Evolutionary conservation across 1,140 invertebrate species (phyloP), one percentile per base, ranked within the genome.

Genomic region (Orius insidiosus): DNA sequence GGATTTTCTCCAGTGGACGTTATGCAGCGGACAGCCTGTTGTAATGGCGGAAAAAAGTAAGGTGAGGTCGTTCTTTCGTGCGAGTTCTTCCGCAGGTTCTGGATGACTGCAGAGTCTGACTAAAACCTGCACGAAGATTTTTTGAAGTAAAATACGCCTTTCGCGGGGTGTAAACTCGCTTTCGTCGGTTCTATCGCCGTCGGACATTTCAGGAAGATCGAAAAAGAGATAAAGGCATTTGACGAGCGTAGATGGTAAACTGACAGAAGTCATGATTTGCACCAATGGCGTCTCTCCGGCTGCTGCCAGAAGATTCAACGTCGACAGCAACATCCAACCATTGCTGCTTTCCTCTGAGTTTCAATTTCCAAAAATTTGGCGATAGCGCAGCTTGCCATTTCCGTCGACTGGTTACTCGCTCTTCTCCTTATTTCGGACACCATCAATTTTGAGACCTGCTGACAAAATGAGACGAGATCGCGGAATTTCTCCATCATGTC

Each of bases 181-280:
- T 8, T 60, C 64, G 24, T 56, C 54, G 36, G 70, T 63, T 61
- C 74, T 72, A 55, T 83, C 76, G 43, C 72, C 64, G 59, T 85
- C 74, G 33, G 78, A 75, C 65, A 87, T 78, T 65, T 82, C 78
- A 34, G 94, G 92, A 38, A 99, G 68, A 68, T 98, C 95, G 66
- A 98, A 98, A 65, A 99, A 98, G 48, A 99, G 66, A 63, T 99
- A 99, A 30, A 98, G 68, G 68, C 94, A 97, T 71, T 98, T 98
- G 4, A 98, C 93, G 56, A 99, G 68, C 24, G 95, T 98, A 47
- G 90, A 97, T 32, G 95, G 94, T 51, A 99, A 80, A 14, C 88
- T 81, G 39, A 85, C 85, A 40, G 85, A 81, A 45, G 92, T 94
- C 86, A 98, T 94, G 32, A 93, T 81, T 79, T 92, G 76, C 56